Evolutionary conservation across 2,113 vertebrate genomes (phyloP), one percentile per base, ranked within the genome.

Genomic region (Saccopteryx bilineata): DNA sequence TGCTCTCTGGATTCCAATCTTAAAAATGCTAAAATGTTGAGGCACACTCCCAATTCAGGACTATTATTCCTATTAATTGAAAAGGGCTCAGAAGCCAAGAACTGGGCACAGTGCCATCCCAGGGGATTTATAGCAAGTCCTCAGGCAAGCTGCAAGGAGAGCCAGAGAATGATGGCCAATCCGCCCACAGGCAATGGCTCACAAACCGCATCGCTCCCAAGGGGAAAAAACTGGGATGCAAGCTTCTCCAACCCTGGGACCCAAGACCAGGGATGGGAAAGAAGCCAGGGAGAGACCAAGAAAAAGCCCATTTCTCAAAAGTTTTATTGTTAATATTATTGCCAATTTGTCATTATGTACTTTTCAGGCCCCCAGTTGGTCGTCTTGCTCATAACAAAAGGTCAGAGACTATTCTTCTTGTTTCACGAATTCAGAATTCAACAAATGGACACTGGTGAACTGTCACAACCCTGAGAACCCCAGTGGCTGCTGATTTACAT

Each of bases 401-500:
- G 82, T 87, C 90, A 90, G 87, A 94, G 88, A 75, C 28, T 17
- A 39, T 72, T 89, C 69, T 71, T 83, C 75, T 28, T 68, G 91
- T 74, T 58, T 94, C 56, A 7, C 74, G 84, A 92, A 96, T 68
- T 65, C 54, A 81, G 83, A 94, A 93, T 95, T 95, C 87, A 96
- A 93, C 90, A 93, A 96, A 96, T 75, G 83, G 93, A 91, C n/a
- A 19, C 63, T 75, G 71, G 82, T 82, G 80, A 96, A 91, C 93
- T 66, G 90, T 96, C 96, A 97, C 84, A 96, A 92, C 80, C 50
- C 79, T 68, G 31, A 24, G 54, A 91, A 71, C 33, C 50, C 96
- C 81, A 81, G 68, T 65, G 82, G 90, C 78, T 92, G 72, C 95
- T 92, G 95, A 90, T 91, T 96, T 93, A 88, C 92, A 95, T 78